Conservation (phyloP, 92 coral and sea anemone genomes). For the Paramuricea clavata region DNA sequence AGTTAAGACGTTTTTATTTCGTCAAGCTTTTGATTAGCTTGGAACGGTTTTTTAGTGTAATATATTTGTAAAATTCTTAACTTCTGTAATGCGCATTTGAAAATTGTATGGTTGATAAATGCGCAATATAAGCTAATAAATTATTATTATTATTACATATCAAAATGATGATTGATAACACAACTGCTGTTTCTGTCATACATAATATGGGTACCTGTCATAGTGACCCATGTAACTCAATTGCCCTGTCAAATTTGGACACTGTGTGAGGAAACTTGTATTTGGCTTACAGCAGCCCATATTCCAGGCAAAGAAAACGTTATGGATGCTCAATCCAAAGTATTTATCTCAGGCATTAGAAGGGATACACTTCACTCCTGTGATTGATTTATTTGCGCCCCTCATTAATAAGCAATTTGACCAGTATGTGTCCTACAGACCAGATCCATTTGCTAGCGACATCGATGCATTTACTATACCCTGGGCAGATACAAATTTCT, state of each 20-base stretch:
- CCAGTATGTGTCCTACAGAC: conserved; percentile 66
- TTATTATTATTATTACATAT: too few relatives aligned
- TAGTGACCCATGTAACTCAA: conserved; percentile 51
- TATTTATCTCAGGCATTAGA: conserved; percentile 14
- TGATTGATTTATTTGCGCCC: conserved; percentile 69
- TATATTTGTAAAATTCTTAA: too few relatives aligned
- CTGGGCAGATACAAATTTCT: conserved; percentile 53
- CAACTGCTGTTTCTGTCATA: conserved; percentile 43
- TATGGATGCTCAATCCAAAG: conserved; percentile 64
- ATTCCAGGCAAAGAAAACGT: conserved; percentile 19
- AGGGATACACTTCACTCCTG: neutral
- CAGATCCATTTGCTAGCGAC: conserved; percentile 73
- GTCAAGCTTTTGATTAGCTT: too few relatives aligned
- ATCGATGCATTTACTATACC: conserved; percentile 65
- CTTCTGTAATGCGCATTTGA: too few relatives aligned
- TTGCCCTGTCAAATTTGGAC: conserved; percentile 51
- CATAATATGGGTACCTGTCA: conserved; percentile 70
- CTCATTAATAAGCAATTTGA: conserved; percentile 58
- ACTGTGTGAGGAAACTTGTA: neutral
- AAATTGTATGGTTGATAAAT: too few relatives aligned
- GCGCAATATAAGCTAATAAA: too few relatives aligned
- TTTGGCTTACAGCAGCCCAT: conserved; percentile 41
- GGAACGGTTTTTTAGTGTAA: too few relatives aligned
- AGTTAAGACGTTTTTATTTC: too few relatives aligned
- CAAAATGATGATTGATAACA: conserved; percentile 60